A percentile compares a stretch with the other conserved stretches of the same genome.
These are phyloP conservation scores for Tragelaphus buxtoni DNA, from an alignment of 2,113 vertebrate genomes.

Conservation along the genomic window DNA sequence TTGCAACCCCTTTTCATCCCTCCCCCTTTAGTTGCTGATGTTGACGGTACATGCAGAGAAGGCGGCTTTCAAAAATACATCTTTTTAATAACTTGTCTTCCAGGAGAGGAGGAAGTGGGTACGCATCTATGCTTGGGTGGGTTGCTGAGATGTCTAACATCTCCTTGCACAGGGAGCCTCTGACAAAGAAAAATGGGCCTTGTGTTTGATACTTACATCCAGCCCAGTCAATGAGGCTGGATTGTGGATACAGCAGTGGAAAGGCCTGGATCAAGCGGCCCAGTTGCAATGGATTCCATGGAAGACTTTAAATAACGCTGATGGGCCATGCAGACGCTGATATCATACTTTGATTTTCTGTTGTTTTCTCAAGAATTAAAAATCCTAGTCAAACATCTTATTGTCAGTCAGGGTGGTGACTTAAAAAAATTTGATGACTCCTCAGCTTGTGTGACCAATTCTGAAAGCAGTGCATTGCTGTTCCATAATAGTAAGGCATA, in stretches of 20 bases:
- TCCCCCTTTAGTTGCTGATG: slow-evolving; percentile 45
- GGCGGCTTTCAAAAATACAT: slow-evolving; percentile 64
- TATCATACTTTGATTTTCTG: not conserved
- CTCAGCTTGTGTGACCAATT: not conserved
- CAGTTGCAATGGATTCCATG: not conserved
- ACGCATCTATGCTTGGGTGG: slow-evolving; percentile 56
- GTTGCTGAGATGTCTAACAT: slow-evolving; percentile 65
- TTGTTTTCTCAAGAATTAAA: slow-evolving; percentile 28
- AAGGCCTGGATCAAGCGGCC: not conserved
- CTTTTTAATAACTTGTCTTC: slow-evolving; percentile 68
- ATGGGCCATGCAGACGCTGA: not conserved
- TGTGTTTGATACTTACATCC: slow-evolving; percentile 46
- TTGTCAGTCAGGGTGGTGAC: not conserved
- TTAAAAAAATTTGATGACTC: not conserved
- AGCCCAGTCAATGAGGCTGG: slow-evolving; percentile 5
- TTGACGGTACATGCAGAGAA: slow-evolving; percentile 50
- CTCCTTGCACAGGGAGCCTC: slow-evolving; percentile 31
- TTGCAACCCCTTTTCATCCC: not conserved
- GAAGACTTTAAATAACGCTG: slow-evolving; percentile 1
- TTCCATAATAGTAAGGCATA: not conserved
- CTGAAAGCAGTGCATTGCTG: not conserved
- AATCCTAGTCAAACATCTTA: slow-evolving; percentile 6
- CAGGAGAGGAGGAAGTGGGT: slow-evolving; percentile 22
- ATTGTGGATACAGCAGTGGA: slow-evolving; percentile 41
- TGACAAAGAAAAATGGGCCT: slow-evolving; percentile 79